Percentiles rank a stretch among this genome's conserved stretches.
Conservation (phyloP, 2,797 vertebrate species). For the Cynodonichthys magdalenae region DNA sequence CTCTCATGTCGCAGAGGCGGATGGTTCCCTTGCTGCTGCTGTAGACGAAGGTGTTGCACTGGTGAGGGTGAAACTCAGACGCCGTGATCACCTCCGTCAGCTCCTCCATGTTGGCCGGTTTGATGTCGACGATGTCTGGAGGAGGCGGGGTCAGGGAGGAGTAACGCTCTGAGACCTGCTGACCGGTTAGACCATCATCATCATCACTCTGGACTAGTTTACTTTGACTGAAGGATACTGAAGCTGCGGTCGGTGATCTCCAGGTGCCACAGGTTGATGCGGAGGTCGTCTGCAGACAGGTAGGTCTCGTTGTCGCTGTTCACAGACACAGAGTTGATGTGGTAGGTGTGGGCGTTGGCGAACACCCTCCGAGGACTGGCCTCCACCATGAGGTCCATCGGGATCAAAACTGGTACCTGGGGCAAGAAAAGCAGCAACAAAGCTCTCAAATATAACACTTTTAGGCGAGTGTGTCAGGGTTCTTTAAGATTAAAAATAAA, state of each 20-base stretch:
- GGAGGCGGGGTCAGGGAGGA: conserved; percentile 75
- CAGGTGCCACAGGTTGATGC: conserved; percentile 97
- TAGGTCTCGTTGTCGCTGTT: conserved; percentile 98
- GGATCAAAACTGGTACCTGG: conserved; percentile 96
- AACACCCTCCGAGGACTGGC: conserved; percentile 97
- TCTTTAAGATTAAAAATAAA: not conserved
- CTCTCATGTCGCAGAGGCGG: conserved; percentile 97
- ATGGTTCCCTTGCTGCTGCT: conserved; percentile 99
- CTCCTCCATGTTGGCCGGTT: conserved; percentile 99
- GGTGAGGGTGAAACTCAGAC: conserved; percentile 95
- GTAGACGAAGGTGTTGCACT: conserved; percentile 97
- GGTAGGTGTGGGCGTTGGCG: conserved; percentile 97
- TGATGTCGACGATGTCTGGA: conserved; percentile 97
- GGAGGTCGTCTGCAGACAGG: conserved; percentile 96
- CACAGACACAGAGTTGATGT: conserved; percentile 99
- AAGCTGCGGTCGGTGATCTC: conserved; percentile 99
- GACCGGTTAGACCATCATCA: not conserved
- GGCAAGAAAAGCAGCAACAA: not conserved
- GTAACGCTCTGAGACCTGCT: not conserved
- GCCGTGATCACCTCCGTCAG: conserved; percentile 98
- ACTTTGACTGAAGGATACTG: conserved; percentile 86
- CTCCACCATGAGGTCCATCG: conserved; percentile 99
- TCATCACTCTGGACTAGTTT: too few species aligned
- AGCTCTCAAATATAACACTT: not conserved
- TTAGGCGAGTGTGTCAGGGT: too few species aligned